Conservation (phyloP, 2,888 invertebrate species). For the Julus scandinavius region DNA sequence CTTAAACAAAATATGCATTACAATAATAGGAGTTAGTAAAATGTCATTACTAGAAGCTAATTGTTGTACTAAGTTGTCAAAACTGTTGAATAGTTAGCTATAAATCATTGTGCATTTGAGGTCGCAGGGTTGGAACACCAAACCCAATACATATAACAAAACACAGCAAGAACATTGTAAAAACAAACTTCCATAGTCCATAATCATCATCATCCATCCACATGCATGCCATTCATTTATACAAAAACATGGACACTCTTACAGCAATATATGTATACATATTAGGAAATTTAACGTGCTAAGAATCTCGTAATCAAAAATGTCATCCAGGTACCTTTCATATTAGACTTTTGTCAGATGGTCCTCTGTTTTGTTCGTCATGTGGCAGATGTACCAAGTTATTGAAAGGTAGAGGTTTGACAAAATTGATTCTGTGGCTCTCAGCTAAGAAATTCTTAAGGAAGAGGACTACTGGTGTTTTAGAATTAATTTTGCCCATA, state of each 20-base stretch:
- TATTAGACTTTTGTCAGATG: background rate
- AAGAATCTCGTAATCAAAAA: constrained; percentile 45
- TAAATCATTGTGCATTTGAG: constrained; percentile 14
- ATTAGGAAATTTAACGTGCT: background rate
- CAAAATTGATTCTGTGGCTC: constrained; percentile 53
- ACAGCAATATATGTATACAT: constrained; percentile 27
- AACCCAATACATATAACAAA: background rate
- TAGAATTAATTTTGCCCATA: constrained; percentile 57
- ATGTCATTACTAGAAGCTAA: background rate
- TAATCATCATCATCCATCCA: background rate
- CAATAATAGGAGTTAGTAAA: background rate
- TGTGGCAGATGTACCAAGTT: background rate
- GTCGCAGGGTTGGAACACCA: constrained; percentile 15
- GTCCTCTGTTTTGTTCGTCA: background rate
- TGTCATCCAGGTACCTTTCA: constrained; percentile 16
- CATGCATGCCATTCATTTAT: background rate
- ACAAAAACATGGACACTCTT: background rate
- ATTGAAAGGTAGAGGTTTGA: constrained; percentile 45
- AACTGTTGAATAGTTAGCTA: background rate
- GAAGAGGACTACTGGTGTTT: constrained; percentile 55
- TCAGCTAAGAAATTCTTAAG: constrained; percentile 56
- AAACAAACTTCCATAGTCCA: background rate
- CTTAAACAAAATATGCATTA: too few species aligned
- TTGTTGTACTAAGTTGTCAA: constrained; percentile 43
- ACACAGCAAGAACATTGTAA: background rate